phyloP scores from a whole-genome alignment of 1,140 invertebrate species.

The Physella acuta region DNA sequence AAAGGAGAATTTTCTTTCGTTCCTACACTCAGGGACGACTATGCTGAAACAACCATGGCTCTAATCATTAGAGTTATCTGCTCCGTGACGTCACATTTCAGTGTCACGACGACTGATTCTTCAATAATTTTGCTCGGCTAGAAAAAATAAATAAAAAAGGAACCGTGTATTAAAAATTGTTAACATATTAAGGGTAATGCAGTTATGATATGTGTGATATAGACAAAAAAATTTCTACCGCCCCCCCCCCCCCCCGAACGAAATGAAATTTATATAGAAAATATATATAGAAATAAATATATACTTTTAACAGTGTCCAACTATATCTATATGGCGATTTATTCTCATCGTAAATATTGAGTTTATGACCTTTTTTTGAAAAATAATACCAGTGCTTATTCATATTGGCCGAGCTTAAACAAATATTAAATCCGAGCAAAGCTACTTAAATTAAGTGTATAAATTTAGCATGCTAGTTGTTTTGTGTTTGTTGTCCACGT shows the following conservation, averaged over 20 bases:
- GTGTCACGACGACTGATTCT: constrained; percentile 41
- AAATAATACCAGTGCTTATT: too few relatives aligned
- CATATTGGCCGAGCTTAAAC: too few relatives aligned
- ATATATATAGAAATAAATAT: background rate
- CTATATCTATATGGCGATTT: background rate
- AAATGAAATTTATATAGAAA: too few relatives aligned
- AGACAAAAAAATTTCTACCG: background rate
- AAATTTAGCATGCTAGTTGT: too few relatives aligned
- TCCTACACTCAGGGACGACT: too few relatives aligned
- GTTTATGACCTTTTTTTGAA: too few relatives aligned
- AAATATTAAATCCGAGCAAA: too few relatives aligned
- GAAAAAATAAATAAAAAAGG: constrained; percentile 26
- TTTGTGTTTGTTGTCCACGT: too few relatives aligned
- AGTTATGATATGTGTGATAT: background rate
- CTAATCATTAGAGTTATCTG: constrained; percentile 49
- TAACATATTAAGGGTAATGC: background rate
- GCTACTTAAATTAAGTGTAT: too few relatives aligned
- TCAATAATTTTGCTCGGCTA: constrained; percentile 52
- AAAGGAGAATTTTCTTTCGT: too few relatives aligned
- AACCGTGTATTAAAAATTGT: background rate
- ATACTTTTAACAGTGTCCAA: background rate
- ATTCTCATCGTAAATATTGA: too few relatives aligned
- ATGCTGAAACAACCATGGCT: constrained; percentile 53
- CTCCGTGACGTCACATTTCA: constrained; percentile 53
- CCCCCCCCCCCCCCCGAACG: too few relatives aligned